Evolutionary conservation across 1,140 invertebrate species (phyloP).

Genomic region (Telenomus remus): DNA sequence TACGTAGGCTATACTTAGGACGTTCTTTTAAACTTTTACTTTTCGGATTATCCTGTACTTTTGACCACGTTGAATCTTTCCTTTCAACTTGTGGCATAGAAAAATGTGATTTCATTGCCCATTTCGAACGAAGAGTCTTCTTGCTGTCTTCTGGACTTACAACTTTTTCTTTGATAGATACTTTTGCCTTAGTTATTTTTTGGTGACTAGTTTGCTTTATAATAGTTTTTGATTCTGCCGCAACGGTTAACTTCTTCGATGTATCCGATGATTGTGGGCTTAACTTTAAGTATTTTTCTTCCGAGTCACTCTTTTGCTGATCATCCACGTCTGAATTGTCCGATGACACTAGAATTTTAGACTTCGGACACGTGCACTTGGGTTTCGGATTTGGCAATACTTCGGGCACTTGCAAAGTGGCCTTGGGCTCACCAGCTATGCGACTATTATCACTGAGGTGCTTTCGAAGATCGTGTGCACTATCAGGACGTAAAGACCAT

Average conservation of each 20-base stretch:
- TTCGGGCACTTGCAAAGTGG: slow-evolving; percentile 69
- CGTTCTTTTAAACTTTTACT: slow-evolving; percentile 71
- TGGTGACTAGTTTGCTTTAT: slow-evolving; percentile 23
- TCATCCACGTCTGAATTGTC: slow-evolving; percentile 37
- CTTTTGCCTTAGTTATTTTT: slow-evolving; percentile 21
- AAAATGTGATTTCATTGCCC: slow-evolving; percentile 70
- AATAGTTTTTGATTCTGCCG: slow-evolving; percentile 26
- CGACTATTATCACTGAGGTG: slow-evolving; percentile 71
- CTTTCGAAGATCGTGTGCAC: slow-evolving; percentile 68
- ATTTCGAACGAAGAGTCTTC: slow-evolving; percentile 64
- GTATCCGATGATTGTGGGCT: slow-evolving; percentile 56
- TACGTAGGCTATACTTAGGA: slow-evolving; percentile 70
- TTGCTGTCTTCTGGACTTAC: slow-evolving; percentile 59
- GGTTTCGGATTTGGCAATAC: slow-evolving; percentile 69
- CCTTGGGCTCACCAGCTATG: slow-evolving; percentile 65
- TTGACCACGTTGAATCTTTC: slow-evolving; percentile 61
- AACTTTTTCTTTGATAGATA: slow-evolving; percentile 59
- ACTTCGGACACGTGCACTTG: slow-evolving; percentile 70
- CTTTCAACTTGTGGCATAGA: slow-evolving; percentile 67
- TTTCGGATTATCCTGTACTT: slow-evolving; percentile 62
- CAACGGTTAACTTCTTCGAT: slow-evolving; percentile 66
- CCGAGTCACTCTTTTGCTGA: slow-evolving; percentile 52
- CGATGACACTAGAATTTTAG: slow-evolving; percentile 59
- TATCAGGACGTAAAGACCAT: slow-evolving; percentile 63
- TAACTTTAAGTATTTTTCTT: slow-evolving; percentile 53